Percentiles rank a stretch among this genome's conserved stretches.
Evolutionary conservation across 2,888 invertebrate species (phyloP).

Genomic region (Ischnus inquisitorius): DNA sequence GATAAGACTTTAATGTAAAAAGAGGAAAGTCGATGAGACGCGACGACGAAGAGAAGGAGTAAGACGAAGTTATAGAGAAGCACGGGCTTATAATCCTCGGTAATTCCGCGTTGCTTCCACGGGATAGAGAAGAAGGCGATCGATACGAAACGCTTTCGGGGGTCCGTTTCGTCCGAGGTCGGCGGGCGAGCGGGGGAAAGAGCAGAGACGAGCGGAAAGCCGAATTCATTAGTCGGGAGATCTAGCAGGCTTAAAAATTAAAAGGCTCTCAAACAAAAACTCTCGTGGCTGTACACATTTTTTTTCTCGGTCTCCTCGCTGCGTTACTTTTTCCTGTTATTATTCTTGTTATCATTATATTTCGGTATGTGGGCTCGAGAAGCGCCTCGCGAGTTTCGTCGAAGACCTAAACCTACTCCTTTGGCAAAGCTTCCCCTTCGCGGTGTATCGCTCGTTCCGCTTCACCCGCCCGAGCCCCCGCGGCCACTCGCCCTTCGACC

Average conservation of each 20-base stretch:
- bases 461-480: not conserved
- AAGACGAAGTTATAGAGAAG: slow-evolving; percentile 33
- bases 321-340: slow-evolving; percentile 53
- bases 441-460: not conserved
- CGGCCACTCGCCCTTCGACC: slow-evolving; percentile 1
- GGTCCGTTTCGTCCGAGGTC: slow-evolving; percentile 53
- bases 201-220: slow-evolving; percentile 59
- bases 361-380: slow-evolving; percentile 43
- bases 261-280: slow-evolving; percentile 83
- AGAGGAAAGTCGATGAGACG: slow-evolving; percentile 25
- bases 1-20: slow-evolving; percentile 38
- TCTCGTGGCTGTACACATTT: slow-evolving; percentile 71
- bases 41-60: slow-evolving; percentile 7
- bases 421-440: slow-evolving; percentile 52
- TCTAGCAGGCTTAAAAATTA: slow-evolving; percentile 82
- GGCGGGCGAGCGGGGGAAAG: slow-evolving; percentile 13
- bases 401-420: slow-evolving; percentile 50
- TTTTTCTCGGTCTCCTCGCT: slow-evolving; percentile 54
- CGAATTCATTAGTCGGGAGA: slow-evolving; percentile 82
- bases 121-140: slow-evolving; percentile 62
- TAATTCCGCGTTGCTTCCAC: slow-evolving; percentile 53
- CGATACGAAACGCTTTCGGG: slow-evolving; percentile 59
- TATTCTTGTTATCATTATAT: slow-evolving; percentile 59
- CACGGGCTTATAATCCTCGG: slow-evolving; percentile 55
- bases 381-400: slow-evolving; percentile 45